Evolutionary conservation across 2,113 vertebrate genomes (phyloP).

Genomic region (Jaculus jaculus): DNA sequence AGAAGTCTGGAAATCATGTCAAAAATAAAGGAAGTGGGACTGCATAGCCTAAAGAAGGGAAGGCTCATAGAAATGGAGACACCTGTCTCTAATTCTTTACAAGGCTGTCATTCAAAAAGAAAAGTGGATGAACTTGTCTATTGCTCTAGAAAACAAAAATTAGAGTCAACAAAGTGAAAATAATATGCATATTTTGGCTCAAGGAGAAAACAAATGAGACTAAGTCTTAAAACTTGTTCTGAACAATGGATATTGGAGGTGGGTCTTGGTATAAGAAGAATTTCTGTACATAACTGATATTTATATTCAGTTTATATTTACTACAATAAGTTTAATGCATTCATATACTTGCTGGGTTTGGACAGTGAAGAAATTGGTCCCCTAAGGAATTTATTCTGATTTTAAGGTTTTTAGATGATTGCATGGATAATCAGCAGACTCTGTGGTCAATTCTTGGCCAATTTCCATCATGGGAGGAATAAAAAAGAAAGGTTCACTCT

Average conservation of each 20-base stretch:
- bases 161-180: background rate
- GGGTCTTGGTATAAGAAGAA: background rate
- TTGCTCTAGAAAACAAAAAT: conserved; percentile 47
- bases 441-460: background rate
- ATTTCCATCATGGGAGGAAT: background rate
- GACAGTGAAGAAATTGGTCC: background rate
- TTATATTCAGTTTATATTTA: background rate
- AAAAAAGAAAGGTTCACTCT: background rate
- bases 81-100: conserved; percentile 46
- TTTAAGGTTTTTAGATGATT: background rate
- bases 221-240: background rate
- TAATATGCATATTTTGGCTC: background rate
- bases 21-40: conserved; percentile 35
- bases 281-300: background rate
- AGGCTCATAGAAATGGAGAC: background rate
- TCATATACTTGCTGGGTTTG: background rate
- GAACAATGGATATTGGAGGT: background rate
- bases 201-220: background rate
- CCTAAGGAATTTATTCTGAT: conserved; percentile 38
- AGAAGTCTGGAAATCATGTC: conserved; percentile 59
- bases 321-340: conserved; percentile 1
- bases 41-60: background rate
- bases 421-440: background rate
- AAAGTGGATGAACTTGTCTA: background rate
- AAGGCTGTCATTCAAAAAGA: conserved; percentile 2